phyloP scores from a whole-genome alignment of 2,797 vertebrate species.

The Podarcis siculus region DNA sequence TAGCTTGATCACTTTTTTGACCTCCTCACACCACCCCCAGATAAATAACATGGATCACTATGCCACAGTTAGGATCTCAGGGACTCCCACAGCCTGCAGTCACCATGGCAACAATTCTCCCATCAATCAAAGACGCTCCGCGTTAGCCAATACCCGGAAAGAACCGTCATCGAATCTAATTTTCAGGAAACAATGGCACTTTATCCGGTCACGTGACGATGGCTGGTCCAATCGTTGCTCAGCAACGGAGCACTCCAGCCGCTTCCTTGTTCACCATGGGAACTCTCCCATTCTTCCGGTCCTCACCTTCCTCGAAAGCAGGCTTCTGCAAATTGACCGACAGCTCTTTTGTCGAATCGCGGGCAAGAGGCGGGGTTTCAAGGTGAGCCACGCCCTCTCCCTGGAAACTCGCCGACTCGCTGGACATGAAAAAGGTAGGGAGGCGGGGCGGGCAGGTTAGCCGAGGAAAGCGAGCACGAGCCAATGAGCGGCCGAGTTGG shows the following conservation, averaged over 20 bases:
- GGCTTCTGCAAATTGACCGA: conserved; percentile 22
- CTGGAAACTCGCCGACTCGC: conserved; percentile 29
- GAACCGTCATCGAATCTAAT: neutral
- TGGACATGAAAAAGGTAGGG: neutral
- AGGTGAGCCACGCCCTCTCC: neutral
- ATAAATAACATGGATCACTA: neutral
- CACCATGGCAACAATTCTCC: neutral
- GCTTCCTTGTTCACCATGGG: conserved; percentile 64
- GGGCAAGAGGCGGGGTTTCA: neutral
- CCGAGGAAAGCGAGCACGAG: neutral
- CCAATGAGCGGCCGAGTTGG: neutral
- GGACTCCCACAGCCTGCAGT: neutral
- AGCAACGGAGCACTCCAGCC: neutral
- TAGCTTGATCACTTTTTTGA: no score
- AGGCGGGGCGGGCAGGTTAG: neutral
- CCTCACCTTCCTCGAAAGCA: neutral
- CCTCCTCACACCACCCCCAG: no score
- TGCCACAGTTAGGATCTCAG: neutral
- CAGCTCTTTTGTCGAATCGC: neutral
- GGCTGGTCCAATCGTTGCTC: neutral
- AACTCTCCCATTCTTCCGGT: conserved; percentile 50
- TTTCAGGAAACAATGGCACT: neutral
- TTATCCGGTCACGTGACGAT: neutral
- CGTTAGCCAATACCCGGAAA: neutral
- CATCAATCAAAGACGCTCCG: neutral